Evolutionary conservation across 2,888 invertebrate genomes (phyloP).

Genomic region (Rhagonycha lutea): DNA sequence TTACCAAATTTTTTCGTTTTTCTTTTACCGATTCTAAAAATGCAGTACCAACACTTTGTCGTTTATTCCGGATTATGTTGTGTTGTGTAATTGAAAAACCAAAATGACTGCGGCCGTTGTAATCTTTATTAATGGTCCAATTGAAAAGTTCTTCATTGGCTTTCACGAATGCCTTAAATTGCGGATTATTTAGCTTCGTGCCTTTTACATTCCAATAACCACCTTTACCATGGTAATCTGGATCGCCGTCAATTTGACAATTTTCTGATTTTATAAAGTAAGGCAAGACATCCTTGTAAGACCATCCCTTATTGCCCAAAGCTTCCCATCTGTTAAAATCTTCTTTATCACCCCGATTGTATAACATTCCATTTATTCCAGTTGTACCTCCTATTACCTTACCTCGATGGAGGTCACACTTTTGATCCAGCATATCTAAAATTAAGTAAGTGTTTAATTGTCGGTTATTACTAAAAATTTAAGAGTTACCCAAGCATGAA

Average conservation of each 20-base stretch:
- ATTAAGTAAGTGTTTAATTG: neutral
- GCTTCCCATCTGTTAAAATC: constrained; percentile 81
- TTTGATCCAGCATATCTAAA: constrained; percentile 5
- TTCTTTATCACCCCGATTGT: constrained; percentile 72
- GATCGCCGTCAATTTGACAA: constrained; percentile 54
- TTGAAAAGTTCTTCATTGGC: neutral
- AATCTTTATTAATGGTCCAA: neutral
- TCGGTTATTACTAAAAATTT: neutral
- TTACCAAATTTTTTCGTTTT: neutral
- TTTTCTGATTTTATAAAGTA: constrained; percentile 78
- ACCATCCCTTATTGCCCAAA: constrained; percentile 78
- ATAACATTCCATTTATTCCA: constrained; percentile 80
- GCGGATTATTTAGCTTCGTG: neutral
- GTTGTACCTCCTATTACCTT: constrained; percentile 79
- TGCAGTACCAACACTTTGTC: neutral
- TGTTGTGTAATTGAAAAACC: neutral
- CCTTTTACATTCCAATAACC: neutral
- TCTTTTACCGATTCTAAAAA: neutral
- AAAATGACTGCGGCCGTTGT: neutral
- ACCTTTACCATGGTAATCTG: neutral
- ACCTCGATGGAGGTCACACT: constrained; percentile 60
- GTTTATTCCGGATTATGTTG: neutral
- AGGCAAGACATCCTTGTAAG: constrained; percentile 67
- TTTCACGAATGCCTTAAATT: neutral
- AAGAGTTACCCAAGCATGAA: constrained; percentile 12